These are phyloP conservation scores for Euborellia annulipes DNA, from an alignment of 1,140 invertebrate species.

Conservation along the genomic window DNA sequence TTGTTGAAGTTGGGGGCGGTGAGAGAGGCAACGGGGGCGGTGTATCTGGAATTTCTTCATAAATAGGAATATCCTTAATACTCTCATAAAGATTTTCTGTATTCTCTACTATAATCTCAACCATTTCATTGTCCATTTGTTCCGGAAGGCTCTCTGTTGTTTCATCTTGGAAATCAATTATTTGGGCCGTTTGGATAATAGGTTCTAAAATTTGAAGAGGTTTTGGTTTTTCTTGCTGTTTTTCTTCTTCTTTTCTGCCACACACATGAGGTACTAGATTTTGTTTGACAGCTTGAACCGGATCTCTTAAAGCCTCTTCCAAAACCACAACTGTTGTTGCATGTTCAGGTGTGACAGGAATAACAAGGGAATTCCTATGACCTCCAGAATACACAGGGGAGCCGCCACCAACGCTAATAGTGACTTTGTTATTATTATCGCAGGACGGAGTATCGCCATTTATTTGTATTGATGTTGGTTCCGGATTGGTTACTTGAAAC, in stretches of 20 bases:
- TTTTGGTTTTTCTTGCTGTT: too few species aligned
- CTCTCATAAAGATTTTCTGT: slow-evolving; percentile 60
- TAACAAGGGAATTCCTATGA: neutral
- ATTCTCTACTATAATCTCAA: slow-evolving; percentile 8
- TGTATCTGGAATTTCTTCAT: slow-evolving; percentile 63
- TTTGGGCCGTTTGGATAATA: too few species aligned
- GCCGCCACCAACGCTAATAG: slow-evolving; percentile 19
- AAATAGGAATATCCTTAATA: slow-evolving; percentile 63
- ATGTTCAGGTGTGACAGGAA: neutral
- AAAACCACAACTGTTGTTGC: neutral
- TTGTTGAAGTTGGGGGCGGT: slow-evolving; percentile 39
- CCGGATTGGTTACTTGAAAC: neutral
- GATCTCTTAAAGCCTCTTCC: slow-evolving; percentile 38
- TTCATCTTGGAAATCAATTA: neutral
- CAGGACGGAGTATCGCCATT: slow-evolving; percentile 17
- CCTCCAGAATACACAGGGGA: neutral
- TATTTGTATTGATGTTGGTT: slow-evolving; percentile 13
- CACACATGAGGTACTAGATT: slow-evolving; percentile 56
- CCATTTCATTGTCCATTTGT: too few species aligned
- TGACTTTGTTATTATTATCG: slow-evolving; percentile 16
- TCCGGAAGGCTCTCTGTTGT: too few species aligned
- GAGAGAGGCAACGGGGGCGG: slow-evolving; percentile 54
- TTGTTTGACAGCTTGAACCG: slow-evolving; percentile 48
- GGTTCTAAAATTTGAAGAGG: too few species aligned
- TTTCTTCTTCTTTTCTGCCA: slow-evolving; percentile 27